phyloP scores from a whole-genome alignment of 2,113 vertebrate genomes.

The Sus scrofa region DNA sequence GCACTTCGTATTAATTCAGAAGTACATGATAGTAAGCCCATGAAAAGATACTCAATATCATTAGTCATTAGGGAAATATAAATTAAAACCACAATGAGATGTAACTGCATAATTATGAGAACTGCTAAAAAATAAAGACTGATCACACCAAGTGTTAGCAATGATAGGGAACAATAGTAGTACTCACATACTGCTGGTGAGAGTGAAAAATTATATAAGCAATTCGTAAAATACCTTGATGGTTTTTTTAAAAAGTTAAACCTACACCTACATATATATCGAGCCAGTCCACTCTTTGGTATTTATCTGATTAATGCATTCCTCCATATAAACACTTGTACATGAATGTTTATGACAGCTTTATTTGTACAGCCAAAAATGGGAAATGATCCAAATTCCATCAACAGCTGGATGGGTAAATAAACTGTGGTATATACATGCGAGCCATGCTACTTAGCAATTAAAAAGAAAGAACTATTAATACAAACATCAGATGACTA shows the following conservation, averaged over 20 bases:
- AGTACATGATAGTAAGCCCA: background rate
- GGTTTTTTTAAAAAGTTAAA: background rate
- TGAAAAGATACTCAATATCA: background rate
- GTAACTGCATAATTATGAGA: background rate
- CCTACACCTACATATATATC: background rate
- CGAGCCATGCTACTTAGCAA: background rate
- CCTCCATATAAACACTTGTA: background rate
- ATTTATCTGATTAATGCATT: background rate
- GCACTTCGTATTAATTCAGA: background rate
- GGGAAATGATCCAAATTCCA: background rate
- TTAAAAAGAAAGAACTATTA: background rate
- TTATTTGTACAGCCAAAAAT: background rate
- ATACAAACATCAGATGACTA: background rate
- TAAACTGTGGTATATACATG: background rate
- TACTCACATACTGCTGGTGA: background rate
- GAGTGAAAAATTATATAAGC: background rate
- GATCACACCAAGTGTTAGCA: background rate
- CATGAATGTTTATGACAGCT: background rate
- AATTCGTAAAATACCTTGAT: slow-evolving; percentile 2
- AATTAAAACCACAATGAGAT: background rate
- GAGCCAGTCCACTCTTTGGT: background rate
- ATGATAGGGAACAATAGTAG: background rate
- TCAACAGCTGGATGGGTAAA: background rate
- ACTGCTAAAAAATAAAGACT: slow-evolving; percentile 45
- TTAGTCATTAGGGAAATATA: background rate